These are phyloP conservation scores for Antechinus stuartii DNA, from an alignment of 2,113 vertebrate species.

Conservation along the genomic window DNA sequence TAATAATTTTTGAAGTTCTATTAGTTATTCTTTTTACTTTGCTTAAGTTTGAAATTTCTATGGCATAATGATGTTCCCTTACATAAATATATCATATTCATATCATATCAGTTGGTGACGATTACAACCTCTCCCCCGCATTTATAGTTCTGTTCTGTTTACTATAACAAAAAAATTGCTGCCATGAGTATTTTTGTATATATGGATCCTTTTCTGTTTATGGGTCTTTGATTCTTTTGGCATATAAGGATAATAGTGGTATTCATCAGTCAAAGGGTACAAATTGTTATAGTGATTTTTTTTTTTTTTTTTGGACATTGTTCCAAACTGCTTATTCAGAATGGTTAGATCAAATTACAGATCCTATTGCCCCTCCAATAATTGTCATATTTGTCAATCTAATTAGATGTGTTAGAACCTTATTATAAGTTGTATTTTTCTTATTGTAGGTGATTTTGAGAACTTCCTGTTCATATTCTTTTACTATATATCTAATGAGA, in stretches of 20 bases:
- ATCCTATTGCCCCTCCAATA: neutral
- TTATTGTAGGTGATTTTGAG: neutral
- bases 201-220: neutral
- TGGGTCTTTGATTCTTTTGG: too few species aligned
- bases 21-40: neutral
- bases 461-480: neutral
- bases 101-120: neutral
- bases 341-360: neutral
- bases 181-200: neutral
- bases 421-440: neutral
- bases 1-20: neutral
- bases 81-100: neutral
- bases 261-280: neutral
- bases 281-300: neutral
- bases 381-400: neutral
- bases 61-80: neutral
- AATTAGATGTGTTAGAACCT: neutral
- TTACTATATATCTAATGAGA: neutral
- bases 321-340: neutral
- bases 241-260: neutral
- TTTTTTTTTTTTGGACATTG: neutral
- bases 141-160: neutral
- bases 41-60: neutral
- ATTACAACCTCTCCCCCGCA: neutral
- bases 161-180: neutral